A percentile compares a stretch with the other conserved stretches of the same genome.
Conservation (phyloP, 2,797 vertebrate species). For the Pseudocheirus occidentalis region DNA sequence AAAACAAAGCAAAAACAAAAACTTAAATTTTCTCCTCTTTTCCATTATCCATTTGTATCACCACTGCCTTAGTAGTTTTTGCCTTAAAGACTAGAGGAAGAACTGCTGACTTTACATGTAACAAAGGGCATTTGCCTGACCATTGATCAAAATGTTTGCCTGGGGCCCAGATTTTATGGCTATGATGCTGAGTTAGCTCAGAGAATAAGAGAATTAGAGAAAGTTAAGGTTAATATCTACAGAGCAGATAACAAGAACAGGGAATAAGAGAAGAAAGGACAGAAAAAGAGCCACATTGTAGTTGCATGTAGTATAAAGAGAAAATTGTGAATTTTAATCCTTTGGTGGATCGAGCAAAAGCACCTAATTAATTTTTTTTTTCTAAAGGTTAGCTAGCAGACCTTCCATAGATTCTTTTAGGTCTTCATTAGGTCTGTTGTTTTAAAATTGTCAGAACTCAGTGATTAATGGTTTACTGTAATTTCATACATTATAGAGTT, state of each 20-base stretch:
- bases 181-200: background rate
- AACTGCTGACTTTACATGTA: background rate
- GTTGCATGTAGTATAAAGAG: background rate
- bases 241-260: background rate
- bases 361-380: background rate
- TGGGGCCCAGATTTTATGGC: background rate
- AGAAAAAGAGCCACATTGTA: background rate
- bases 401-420: background rate
- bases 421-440: background rate
- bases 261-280: background rate
- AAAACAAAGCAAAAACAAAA: background rate
- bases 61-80: background rate
- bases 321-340: background rate
- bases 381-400: background rate
- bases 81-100: background rate
- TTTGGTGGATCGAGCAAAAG: background rate
- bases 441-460: background rate
- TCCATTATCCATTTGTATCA: background rate
- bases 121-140: background rate
- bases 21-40: background rate
- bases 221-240: background rate
- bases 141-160: background rate
- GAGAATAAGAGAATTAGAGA: background rate
- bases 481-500: background rate
- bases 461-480: background rate